Evolutionary conservation across 2,113 vertebrate species (phyloP).

Genomic region (Syrmaticus mikado): DNA sequence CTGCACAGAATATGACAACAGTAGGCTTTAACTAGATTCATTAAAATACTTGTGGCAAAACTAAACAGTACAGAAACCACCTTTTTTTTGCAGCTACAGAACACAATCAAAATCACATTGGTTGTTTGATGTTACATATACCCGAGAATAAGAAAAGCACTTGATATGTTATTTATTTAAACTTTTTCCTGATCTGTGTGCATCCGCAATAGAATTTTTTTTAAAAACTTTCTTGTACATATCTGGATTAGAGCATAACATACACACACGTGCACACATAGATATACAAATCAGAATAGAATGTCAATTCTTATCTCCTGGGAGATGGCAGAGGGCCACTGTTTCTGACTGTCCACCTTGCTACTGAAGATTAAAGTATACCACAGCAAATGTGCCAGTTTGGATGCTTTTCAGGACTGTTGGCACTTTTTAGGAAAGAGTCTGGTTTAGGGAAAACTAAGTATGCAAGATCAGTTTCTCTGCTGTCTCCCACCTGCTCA

Average conservation of each 20-base stretch:
- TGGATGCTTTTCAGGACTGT: background rate
- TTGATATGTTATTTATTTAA: background rate
- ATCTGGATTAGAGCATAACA: background rate
- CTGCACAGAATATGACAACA: background rate
- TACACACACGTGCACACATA: too few species aligned
- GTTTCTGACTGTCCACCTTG: background rate
- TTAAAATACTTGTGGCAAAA: background rate
- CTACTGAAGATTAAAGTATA: background rate
- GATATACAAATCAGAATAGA: background rate
- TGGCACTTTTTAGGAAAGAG: background rate
- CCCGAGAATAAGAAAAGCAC: background rate
- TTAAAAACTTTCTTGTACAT: background rate
- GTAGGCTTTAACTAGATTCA: background rate
- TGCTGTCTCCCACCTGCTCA: background rate
- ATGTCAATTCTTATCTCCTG: background rate
- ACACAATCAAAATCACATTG: background rate
- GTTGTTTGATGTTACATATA: background rate
- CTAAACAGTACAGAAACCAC: background rate
- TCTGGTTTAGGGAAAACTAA: background rate
- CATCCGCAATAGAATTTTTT: background rate
- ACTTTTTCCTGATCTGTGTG: background rate
- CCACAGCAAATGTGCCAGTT: background rate
- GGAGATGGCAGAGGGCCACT: rapidly evolving
- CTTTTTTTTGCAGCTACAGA: background rate
- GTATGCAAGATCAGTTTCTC: background rate